Conservation (phyloP, 2,888 invertebrate genomes). For the Ctenicera cuprea region DNA sequence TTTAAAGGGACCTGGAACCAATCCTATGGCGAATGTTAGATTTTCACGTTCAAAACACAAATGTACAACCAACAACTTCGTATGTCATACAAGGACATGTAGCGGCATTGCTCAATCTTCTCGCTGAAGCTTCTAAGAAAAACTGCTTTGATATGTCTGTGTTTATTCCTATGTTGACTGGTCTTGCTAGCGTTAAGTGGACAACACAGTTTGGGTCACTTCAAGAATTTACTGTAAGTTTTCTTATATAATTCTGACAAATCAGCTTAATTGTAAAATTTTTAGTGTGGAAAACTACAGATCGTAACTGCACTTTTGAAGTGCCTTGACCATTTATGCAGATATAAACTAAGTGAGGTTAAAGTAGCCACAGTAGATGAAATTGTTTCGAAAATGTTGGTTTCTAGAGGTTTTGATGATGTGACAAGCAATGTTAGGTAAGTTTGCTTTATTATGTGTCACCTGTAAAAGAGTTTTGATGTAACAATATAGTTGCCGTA, state of each 20-base stretch:
- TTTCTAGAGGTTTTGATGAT: conserved; percentile 72
- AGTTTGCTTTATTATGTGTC: neutral
- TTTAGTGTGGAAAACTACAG: conserved; percentile 70
- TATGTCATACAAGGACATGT: conserved; percentile 77
- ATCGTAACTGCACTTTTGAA: conserved; percentile 65
- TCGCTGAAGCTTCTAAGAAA: conserved; percentile 64
- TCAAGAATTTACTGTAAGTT: conserved; percentile 69
- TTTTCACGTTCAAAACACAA: conserved; percentile 77
- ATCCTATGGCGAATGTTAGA: conserved; percentile 76
- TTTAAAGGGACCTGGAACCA: conserved; percentile 73
- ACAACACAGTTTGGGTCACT: conserved; percentile 69
- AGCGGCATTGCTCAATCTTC: conserved; percentile 74
- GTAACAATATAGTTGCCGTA: too few relatives aligned
- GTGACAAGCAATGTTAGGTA: conserved; percentile 71
- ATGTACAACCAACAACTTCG: conserved; percentile 72
- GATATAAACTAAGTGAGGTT: conserved; percentile 46
- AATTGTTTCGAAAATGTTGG: conserved; percentile 67
- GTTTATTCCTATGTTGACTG: conserved; percentile 59
- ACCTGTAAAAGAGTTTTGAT: too few relatives aligned
- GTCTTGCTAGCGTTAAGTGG: conserved; percentile 73
- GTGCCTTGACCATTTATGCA: conserved; percentile 59
- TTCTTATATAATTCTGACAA: neutral
- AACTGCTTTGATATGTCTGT: conserved; percentile 45
- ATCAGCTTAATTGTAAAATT: neutral
- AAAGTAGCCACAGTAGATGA: conserved; percentile 54